phyloP scores from a whole-genome alignment of 2,113 vertebrate genomes.

The Abramis brama region DNA sequence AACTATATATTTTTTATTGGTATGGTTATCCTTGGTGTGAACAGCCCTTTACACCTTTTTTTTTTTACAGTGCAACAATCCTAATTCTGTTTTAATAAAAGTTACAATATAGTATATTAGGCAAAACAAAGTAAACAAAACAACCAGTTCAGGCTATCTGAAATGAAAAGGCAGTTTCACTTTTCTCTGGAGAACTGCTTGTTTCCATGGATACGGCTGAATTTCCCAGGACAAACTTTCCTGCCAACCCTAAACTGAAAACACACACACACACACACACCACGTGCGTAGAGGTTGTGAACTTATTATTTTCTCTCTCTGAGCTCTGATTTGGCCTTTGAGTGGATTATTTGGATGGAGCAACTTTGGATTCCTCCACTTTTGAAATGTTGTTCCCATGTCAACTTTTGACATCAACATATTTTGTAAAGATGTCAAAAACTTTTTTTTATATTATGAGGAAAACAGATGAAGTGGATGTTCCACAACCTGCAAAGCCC shows the following conservation, averaged over 20 bases:
- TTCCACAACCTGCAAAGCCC: neutral
- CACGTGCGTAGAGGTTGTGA: constrained; percentile 60
- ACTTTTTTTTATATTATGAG: neutral
- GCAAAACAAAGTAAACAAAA: constrained; percentile 25
- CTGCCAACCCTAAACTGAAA: constrained; percentile 52
- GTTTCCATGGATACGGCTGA: constrained; percentile 75
- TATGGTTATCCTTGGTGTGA: no score
- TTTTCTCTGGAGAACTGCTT: constrained; percentile 67
- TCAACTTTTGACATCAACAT: neutral
- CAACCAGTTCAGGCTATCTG: neutral
- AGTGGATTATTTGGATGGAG: constrained; percentile 20
- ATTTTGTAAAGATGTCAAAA: neutral
- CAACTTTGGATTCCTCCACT: constrained; percentile 5
- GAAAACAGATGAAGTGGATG: constrained; percentile 13
- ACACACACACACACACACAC: constrained; percentile 30
- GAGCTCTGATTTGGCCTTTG: constrained; percentile 30
- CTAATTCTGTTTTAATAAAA: neutral
- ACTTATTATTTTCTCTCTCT: constrained; percentile 47
- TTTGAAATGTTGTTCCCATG: neutral
- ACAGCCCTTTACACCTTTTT: no score
- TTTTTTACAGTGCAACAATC: neutral
- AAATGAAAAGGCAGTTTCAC: constrained; percentile 47
- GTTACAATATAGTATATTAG: neutral
- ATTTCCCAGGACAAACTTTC: constrained; percentile 69
- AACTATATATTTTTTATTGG: no score